phyloP scores from a whole-genome alignment of 1,140 invertebrate species.

The Drosophila ercepeae region DNA sequence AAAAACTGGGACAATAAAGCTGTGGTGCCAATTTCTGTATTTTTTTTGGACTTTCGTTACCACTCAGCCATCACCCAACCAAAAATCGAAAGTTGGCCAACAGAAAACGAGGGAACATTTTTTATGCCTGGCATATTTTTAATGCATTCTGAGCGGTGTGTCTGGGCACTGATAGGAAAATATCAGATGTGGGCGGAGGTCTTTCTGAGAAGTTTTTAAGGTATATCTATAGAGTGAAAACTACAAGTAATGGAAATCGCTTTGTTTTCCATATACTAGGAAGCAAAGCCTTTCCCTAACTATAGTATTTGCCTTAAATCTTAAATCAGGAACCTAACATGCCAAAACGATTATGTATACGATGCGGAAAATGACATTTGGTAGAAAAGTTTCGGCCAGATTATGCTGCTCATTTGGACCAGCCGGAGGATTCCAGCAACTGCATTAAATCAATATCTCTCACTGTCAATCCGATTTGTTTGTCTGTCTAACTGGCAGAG shows the following conservation, averaged over 20 bases:
- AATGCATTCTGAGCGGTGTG: constrained; percentile 31
- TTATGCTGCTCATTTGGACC: constrained; percentile 14
- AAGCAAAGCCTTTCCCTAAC: too few relatives aligned
- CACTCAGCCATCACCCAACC: constrained; percentile 9
- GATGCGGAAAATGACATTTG: too few relatives aligned
- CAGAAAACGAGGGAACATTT: constrained; percentile 1
- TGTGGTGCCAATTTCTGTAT: constrained; percentile 34
- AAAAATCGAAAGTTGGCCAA: constrained; percentile 45
- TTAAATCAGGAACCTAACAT: too few relatives aligned
- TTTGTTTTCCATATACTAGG: too few relatives aligned
- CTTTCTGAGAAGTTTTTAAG: too few relatives aligned
- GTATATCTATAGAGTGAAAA: too few relatives aligned
- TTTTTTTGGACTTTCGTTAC: constrained; percentile 3
- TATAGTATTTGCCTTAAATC: too few relatives aligned
- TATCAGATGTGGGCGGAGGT: constrained; percentile 17
- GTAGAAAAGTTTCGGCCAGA: constrained; percentile 1
- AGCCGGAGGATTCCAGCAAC: not conserved
- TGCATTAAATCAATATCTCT: constrained; percentile 58
- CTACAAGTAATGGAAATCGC: too few relatives aligned
- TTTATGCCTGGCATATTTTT: constrained; percentile 36
- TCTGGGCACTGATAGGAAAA: constrained; percentile 20
- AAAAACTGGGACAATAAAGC: constrained; percentile 39
- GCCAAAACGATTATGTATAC: too few relatives aligned
- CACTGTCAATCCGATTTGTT: constrained; percentile 32
- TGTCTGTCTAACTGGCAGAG: constrained; percentile 30